These are phyloP conservation scores for Myrmophylax atrothorax DNA, from an alignment of 2,113 vertebrate species.

Conservation along the genomic window DNA sequence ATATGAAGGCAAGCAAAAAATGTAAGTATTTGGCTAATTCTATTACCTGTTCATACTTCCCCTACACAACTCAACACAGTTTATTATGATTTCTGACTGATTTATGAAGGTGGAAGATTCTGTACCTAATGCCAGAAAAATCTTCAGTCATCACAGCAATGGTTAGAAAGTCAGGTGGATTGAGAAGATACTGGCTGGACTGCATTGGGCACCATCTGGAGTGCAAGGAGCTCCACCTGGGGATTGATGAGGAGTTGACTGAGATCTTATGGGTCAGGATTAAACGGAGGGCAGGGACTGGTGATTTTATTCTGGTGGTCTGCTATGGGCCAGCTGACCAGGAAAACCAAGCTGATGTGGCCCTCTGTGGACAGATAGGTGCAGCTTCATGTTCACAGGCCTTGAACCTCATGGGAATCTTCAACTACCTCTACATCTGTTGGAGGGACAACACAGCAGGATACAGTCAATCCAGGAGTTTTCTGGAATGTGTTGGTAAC, in stretches of 20 bases:
- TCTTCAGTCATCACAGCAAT: conserved; percentile 4
- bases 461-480: neutral
- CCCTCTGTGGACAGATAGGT: fast-evolving
- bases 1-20: conserved; percentile 1
- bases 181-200: neutral
- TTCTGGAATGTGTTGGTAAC: neutral
- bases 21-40: conserved; percentile 6
- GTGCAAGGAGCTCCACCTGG: neutral
- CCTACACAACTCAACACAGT: neutral
- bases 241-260: neutral
- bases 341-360: neutral
- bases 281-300: neutral
- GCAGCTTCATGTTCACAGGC: neutral
- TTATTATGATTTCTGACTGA: conserved; percentile 50
- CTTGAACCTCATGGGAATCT: no score
- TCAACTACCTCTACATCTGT: no score
- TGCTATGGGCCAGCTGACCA: neutral
- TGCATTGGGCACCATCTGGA: neutral
- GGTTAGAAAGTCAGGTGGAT: conserved; percentile 10
- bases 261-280: neutral
- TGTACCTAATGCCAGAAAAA: neutral
- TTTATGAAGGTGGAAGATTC: conserved; percentile 32
- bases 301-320: neutral
- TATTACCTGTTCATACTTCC: conserved; percentile 6
- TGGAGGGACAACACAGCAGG: neutral